Percentiles rank a stretch among this genome's conserved stretches.
Conservation (phyloP, 2,113 vertebrate species). For the Antennarius striatus region DNA sequence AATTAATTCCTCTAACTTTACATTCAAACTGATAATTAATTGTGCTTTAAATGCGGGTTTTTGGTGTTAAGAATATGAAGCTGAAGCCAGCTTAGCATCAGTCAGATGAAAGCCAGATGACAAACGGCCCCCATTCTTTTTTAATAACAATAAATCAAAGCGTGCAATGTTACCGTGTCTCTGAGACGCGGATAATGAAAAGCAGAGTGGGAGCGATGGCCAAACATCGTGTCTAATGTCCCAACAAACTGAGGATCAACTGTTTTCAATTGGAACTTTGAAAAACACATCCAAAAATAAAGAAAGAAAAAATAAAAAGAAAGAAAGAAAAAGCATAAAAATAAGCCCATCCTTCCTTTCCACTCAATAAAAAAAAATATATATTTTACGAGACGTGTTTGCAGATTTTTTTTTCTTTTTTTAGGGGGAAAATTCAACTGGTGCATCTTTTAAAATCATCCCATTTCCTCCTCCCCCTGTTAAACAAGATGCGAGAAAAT, state of each 20-base stretch:
- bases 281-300: too few species aligned
- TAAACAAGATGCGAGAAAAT: conserved; percentile 7
- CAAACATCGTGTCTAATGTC: conserved; percentile 61
- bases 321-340: conserved; percentile 15
- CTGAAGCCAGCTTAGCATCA: conserved; percentile 44
- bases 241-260: conserved; percentile 56
- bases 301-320: conserved; percentile 55
- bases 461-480: background rate
- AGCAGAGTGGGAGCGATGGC: conserved; percentile 54
- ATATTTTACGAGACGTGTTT: background rate
- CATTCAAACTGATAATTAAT: conserved; percentile 54
- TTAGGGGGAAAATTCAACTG: conserved; percentile 14
- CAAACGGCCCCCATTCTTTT: conserved; percentile 48
- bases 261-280: conserved; percentile 55
- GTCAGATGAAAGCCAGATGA: conserved; percentile 55
- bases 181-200: conserved; percentile 50
- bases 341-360: conserved; percentile 52
- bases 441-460: conserved; percentile 3
- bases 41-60: conserved; percentile 41
- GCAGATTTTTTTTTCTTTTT: background rate
- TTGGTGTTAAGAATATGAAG: conserved; percentile 45
- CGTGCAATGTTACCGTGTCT: conserved; percentile 40
- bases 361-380: conserved; percentile 7
- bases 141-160: conserved; percentile 66
- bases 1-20: conserved; percentile 37